These are phyloP conservation scores for Aldrovandia affinis DNA, from an alignment of 2,797 vertebrate species.

Conservation along the genomic window DNA sequence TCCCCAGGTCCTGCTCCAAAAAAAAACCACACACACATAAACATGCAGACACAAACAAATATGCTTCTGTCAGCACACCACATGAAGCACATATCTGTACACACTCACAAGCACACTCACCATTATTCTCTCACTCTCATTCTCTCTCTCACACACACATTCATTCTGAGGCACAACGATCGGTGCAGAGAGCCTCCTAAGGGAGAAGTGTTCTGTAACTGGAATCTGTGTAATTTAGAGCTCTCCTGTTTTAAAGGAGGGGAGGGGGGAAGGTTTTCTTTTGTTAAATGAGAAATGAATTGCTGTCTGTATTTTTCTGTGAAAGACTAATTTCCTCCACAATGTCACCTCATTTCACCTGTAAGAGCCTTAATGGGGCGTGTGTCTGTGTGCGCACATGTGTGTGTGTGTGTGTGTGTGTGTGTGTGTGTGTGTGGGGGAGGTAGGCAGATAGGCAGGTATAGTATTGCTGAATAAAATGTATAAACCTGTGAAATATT, in stretches of 20 bases:
- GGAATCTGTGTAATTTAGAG: slow-evolving; percentile 52
- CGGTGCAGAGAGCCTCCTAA: slow-evolving; percentile 48
- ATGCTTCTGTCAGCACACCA: no score
- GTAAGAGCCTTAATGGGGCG: slow-evolving; percentile 16
- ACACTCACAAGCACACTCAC: no score
- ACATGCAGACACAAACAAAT: not conserved
- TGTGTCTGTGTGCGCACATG: not conserved
- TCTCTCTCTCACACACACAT: slow-evolving; percentile 35
- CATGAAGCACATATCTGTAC: no score
- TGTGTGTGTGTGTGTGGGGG: not conserved
- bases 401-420: not conserved
- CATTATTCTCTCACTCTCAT: slow-evolving; percentile 21
- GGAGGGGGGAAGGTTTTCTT: slow-evolving; percentile 33
- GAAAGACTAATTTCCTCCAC: not conserved
- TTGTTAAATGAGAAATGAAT: slow-evolving; percentile 52
- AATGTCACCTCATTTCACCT: slow-evolving; percentile 21
- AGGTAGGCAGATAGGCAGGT: not conserved
- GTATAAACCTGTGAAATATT: not conserved
- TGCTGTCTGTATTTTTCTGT: slow-evolving; percentile 30
- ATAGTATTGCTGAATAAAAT: not conserved
- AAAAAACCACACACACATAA: not conserved
- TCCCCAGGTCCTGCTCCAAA: slow-evolving; percentile 70
- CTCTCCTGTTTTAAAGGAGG: slow-evolving; percentile 46
- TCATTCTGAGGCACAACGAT: slow-evolving; percentile 50
- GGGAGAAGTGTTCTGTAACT: slow-evolving; percentile 42